Evolutionary conservation across 2,797 vertebrate species (phyloP).

Genomic region (Ficedula albicollis): DNA sequence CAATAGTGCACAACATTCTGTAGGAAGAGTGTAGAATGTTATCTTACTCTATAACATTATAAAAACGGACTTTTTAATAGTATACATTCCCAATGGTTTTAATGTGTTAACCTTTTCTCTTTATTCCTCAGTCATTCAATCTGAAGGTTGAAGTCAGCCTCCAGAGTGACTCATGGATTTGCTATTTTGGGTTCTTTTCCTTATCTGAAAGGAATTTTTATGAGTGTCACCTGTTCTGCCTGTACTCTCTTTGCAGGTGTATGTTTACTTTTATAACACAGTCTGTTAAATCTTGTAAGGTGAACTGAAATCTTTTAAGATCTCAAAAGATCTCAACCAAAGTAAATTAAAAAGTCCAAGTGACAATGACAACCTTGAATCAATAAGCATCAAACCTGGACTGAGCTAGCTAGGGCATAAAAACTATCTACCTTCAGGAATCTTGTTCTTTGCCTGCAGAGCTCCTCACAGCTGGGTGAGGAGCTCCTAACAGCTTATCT

Average conservation of each 20-base stretch:
- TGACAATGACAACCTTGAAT: neutral
- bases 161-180: neutral
- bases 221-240: constrained; percentile 42
- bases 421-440: neutral
- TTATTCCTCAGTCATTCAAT: neutral
- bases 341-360: neutral
- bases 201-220: constrained; percentile 68
- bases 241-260: constrained; percentile 8
- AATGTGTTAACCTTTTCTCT: neutral
- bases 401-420: neutral
- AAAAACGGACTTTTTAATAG: neutral
- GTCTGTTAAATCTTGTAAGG: constrained; percentile 30
- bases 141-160: neutral
- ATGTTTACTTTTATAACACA: constrained; percentile 57
- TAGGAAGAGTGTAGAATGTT: neutral
- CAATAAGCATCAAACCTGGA: neutral
- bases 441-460: neutral
- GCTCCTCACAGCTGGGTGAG: neutral
- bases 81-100: neutral
- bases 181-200: constrained; percentile 40
- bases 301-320: constrained; percentile 16
- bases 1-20: neutral
- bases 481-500: neutral
- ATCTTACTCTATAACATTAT: neutral
- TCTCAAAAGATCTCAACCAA: neutral